Conservation (phyloP, 2,888 invertebrate species). For the Philonicus albiceps region DNA sequence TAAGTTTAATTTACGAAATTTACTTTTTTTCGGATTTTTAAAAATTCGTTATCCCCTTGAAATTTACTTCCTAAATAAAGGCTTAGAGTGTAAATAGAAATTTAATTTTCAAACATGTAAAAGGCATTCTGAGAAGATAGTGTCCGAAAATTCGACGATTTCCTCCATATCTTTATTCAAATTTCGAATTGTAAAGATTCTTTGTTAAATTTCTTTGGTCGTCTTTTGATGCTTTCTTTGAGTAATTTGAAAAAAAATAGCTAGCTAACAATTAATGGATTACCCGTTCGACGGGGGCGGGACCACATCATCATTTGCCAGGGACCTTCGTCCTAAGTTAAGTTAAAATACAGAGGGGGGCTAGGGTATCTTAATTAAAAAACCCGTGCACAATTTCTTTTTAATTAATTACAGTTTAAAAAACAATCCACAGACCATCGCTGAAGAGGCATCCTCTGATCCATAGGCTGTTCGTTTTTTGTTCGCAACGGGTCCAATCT, state of each 20-base stretch:
- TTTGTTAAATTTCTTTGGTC: background rate
- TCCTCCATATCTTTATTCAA: background rate
- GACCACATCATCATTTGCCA: background rate
- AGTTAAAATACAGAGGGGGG: background rate
- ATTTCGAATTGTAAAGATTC: background rate
- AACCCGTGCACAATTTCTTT: constrained; percentile 34
- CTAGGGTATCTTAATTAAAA: constrained; percentile 19
- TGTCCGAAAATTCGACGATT: background rate
- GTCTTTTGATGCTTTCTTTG: background rate
- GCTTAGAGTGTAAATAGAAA: background rate
- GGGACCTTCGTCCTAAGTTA: background rate
- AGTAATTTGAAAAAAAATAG: background rate
- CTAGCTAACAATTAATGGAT: background rate
- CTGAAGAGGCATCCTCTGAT: background rate
- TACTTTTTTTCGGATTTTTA: too few species aligned
- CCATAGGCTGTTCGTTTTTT: background rate
- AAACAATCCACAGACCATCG: constrained; percentile 7
- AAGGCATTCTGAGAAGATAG: background rate
- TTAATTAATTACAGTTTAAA: constrained; percentile 40
- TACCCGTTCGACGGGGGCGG: background rate
- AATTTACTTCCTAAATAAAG: background rate
- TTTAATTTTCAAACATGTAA: background rate
- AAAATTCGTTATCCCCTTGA: too few species aligned
- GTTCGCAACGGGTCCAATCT: background rate
- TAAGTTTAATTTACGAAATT: too few species aligned